Base-by-base conservation (phyloP, 1,140 invertebrate species). In the Mesaphorura yosii region DNA sequence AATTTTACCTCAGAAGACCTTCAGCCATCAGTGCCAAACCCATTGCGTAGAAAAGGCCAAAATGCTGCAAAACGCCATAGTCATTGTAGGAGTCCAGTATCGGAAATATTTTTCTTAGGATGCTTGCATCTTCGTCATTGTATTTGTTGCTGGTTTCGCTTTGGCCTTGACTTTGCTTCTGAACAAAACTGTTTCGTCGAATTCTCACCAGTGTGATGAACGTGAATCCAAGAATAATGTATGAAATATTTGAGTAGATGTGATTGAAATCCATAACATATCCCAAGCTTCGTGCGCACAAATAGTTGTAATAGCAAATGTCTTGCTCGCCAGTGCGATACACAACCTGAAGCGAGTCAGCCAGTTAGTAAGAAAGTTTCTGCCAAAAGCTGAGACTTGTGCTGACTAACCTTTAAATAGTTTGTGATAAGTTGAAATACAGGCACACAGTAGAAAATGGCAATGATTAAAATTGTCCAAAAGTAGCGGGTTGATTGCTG, bases 271-370 rank as follows among this genome's bases (percentile, higher is more conserved):
- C 85, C 20, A 79, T 83, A 15, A 86, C 66, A 3, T 78, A 67
- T 19, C 78, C 76, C 12, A 86, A 69, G 1, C 84, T 86, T 71
- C 88, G 83, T 0, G 87, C 79, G 69, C 90, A 94, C 10, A 84
- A 68, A 68, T 91, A 92, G 69, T 94, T 94, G 73, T 90, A 94
- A 66, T 89, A 93, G 67, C 89, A 93, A 23, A 89, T 72, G 70
- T 93, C 88, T 65, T 90, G 81, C 69, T 92, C 81, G 15, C 89
- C 89, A 0, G 86, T 87, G 31, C 80, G 73, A 64, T 83, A 78
- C 4, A 91, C 66, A 0, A 88, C 75, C 79, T 88, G 71, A 25
- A 25, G n/a, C 23, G 10, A 34, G n/a, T 34, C n/a, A n/a, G n/a
- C n/a, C n/a, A n/a, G n/a, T n/a, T n/a, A n/a, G n/a, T n/a, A n/a